These are phyloP conservation scores for Apodemus sylvaticus DNA, from an alignment of 2,113 vertebrate genomes.

Conservation along the genomic window DNA sequence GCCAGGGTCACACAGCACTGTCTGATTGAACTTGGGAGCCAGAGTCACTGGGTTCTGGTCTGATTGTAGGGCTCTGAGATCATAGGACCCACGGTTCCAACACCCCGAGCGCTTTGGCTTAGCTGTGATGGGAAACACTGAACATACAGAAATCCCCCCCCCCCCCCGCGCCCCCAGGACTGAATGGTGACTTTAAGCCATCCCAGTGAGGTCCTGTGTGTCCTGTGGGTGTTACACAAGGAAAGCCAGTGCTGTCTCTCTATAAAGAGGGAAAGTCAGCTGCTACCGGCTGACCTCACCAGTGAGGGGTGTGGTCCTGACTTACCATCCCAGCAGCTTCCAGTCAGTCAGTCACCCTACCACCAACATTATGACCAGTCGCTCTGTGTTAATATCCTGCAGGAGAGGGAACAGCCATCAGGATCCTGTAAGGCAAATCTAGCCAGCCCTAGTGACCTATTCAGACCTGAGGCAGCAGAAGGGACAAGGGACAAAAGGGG, in stretches of 20 bases:
- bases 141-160: too few relatives aligned
- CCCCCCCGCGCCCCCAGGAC: too few relatives aligned
- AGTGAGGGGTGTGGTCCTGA: rapidly evolving
- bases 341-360: too few relatives aligned
- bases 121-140: background rate
- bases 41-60: background rate
- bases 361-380: background rate
- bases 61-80: rapidly evolving
- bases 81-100: too few relatives aligned
- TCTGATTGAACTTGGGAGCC: background rate
- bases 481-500: too few relatives aligned
- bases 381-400: rapidly evolving
- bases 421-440: background rate
- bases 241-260: background rate
- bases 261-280: background rate
- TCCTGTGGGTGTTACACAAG: too few relatives aligned
- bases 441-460: background rate
- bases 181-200: too few relatives aligned
- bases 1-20: background rate
- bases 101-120: background rate
- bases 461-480: background rate
- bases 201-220: background rate
- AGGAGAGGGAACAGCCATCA: background rate
- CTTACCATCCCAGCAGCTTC: background rate
- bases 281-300: rapidly evolving